Evolutionary conservation across 2,888 invertebrate species (phyloP), one percentile per base, ranked within the genome.

Genomic region (Stenurella melanura): DNA sequence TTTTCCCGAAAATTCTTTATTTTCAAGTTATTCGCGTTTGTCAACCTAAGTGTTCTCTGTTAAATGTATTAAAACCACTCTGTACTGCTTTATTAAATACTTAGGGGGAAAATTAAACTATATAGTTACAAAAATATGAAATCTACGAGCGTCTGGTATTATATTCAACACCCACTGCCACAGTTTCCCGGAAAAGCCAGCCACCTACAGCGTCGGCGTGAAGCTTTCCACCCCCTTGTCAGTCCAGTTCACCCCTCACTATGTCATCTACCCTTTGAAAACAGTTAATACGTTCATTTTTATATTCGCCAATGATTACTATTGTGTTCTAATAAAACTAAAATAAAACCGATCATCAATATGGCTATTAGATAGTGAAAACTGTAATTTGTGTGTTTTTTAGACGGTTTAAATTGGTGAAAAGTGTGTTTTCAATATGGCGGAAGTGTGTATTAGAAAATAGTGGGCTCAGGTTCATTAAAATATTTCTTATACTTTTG

Each of bases 201-300:
- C 69, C 63, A 18, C 60, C 3, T 15, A 57, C 70, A 57, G 79
- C 79, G 79, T 75, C 79, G 73, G 77, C 79, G 79, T 77, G 74
- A 68, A 3, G 19, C 61, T 34, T 63, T 74, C 74, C 73, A 58
- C 58, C 68, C 68, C 61, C 74, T 64, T 64, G 50, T n/a, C 71
- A 73, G 73, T 73, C 72, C 71, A 58, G 64, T 66, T 72, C 74
- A 78, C 75, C 74, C 76, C 63, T 70, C 56, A 64, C 72, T 63
- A 72, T 77, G 77, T 77, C 77, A 74, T 74, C 75, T 57, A 74
- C 75, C 75, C 79, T 71, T 74, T 66, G 73, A 68, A 73, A 78
- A 71, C 34, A 70, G 11, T 54, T 63, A 61, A 54, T 63, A 30
- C 61, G 54, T 38, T 42, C 74, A 38, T 67, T 77, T 66, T 76